Conservation (phyloP, 2,888 invertebrate species). For the Diabrotica balteata region DNA sequence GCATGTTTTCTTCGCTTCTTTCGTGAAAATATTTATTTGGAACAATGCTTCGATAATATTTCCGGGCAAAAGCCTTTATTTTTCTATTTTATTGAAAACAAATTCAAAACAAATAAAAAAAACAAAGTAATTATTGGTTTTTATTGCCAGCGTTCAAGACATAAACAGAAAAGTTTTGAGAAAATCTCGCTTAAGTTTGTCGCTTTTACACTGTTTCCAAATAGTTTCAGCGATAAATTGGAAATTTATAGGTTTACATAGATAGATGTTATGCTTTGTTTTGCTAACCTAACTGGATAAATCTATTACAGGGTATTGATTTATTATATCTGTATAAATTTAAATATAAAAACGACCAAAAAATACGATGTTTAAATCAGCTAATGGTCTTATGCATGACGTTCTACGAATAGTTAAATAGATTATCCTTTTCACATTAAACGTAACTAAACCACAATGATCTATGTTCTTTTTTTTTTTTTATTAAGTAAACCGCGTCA, state of each 20-base stretch:
- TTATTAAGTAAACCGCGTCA: too few species aligned
- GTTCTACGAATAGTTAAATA: too few species aligned
- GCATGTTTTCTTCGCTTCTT: neutral
- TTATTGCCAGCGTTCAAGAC: constrained; percentile 37
- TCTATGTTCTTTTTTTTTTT: too few species aligned
- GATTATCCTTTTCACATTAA: too few species aligned
- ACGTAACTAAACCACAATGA: too few species aligned
- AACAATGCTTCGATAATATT: too few species aligned
- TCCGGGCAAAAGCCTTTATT: neutral
- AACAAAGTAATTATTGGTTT: constrained; percentile 46
- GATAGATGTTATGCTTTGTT: constrained; percentile 23
- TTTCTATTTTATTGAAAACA: constrained; percentile 19
- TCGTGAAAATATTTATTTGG: neutral
- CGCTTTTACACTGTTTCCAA: constrained; percentile 26
- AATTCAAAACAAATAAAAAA: constrained; percentile 31
- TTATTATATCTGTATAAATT: too few species aligned
- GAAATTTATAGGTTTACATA: constrained; percentile 27
- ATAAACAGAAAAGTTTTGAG: constrained; percentile 34
- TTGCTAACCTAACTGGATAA: constrained; percentile 12
- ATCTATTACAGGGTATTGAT: neutral
- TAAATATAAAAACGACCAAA: too few species aligned
- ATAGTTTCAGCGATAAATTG: constrained; percentile 29
- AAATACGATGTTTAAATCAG: too few species aligned
- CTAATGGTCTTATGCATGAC: too few species aligned
- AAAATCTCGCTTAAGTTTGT: constrained; percentile 28